Percentiles rank a stretch among this genome's conserved stretches.
Evolutionary conservation across 2,888 invertebrate species (phyloP).

Genomic region (Eupeodes latifasciatus): DNA sequence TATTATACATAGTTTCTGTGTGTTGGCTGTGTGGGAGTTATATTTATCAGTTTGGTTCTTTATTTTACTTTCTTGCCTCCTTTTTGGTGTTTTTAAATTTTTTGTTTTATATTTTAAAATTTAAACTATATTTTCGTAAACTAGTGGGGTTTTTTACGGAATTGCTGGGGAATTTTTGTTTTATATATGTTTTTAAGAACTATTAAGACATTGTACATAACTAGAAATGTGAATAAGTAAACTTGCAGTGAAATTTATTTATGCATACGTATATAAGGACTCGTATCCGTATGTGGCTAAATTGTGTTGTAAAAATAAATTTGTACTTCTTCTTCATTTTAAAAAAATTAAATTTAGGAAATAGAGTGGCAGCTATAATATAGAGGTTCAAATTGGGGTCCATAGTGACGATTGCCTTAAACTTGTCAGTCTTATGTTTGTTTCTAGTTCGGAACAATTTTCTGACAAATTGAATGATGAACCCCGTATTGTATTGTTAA

Average conservation of each 20-base stretch:
- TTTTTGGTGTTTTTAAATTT: slow-evolving; percentile 15
- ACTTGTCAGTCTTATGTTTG: too few species aligned
- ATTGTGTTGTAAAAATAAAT: too few species aligned
- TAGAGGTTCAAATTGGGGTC: too few species aligned
- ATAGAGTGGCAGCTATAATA: too few species aligned
- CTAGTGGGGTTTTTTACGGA: background rate
- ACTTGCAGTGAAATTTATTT: background rate
- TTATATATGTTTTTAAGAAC: slow-evolving; percentile 14
- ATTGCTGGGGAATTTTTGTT: slow-evolving; percentile 16
- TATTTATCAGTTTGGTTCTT: slow-evolving; percentile 27
- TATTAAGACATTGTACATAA: background rate
- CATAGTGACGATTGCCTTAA: too few species aligned
- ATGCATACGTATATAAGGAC: background rate
- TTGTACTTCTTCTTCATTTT: too few species aligned
- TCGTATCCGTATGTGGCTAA: background rate
- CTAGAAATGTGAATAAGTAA: background rate
- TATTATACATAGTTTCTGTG: slow-evolving; percentile 50
- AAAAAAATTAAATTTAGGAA: too few species aligned
- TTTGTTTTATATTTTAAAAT: slow-evolving; percentile 41
- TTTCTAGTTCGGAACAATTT: too few species aligned
- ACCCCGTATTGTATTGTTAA: too few species aligned
- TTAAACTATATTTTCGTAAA: background rate
- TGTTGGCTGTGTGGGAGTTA: slow-evolving; percentile 2
- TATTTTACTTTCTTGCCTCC: slow-evolving; percentile 33
- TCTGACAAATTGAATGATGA: too few species aligned